Conservation (phyloP, 2,888 invertebrate genomes). For the Liopterus haemorrhoidalis region DNA sequence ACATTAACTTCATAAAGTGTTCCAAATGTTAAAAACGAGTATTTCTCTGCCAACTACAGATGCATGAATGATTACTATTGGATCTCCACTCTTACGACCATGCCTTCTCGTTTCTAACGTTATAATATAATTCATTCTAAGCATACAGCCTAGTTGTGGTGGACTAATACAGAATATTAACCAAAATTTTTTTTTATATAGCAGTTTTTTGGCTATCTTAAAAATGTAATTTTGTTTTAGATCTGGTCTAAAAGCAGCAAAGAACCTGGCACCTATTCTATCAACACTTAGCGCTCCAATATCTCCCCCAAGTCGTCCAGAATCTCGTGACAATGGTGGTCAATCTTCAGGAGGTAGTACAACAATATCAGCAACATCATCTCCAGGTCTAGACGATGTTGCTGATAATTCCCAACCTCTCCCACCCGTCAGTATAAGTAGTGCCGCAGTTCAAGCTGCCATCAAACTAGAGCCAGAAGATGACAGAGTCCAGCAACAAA, state of each 20-base stretch:
- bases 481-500: slow-evolving; percentile 19
- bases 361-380: slow-evolving; percentile 80
- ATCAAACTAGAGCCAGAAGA: slow-evolving; percentile 24
- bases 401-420: slow-evolving; percentile 47
- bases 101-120: too few relatives aligned
- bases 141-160: too few relatives aligned
- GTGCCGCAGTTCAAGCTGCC: slow-evolving; percentile 33
- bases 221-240: slow-evolving; percentile 34
- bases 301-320: slow-evolving; percentile 44
- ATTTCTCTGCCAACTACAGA: too few relatives aligned
- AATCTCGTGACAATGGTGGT: slow-evolving; percentile 45
- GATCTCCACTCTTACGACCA: too few relatives aligned
- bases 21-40: too few relatives aligned
- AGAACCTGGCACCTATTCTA: slow-evolving; percentile 52
- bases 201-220: too few relatives aligned
- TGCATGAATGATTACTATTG: too few relatives aligned
- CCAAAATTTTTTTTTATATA: too few relatives aligned
- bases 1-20: too few relatives aligned
- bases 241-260: slow-evolving; percentile 59
- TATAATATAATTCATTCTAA: too few relatives aligned
- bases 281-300: slow-evolving; percentile 38
- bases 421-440: slow-evolving; percentile 31
- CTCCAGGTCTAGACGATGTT: slow-evolving; percentile 63
- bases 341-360: slow-evolving; percentile 62
- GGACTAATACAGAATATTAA: too few relatives aligned